phyloP scores from a whole-genome alignment of 2,797 vertebrate genomes.

The Sandelia bainsii region DNA sequence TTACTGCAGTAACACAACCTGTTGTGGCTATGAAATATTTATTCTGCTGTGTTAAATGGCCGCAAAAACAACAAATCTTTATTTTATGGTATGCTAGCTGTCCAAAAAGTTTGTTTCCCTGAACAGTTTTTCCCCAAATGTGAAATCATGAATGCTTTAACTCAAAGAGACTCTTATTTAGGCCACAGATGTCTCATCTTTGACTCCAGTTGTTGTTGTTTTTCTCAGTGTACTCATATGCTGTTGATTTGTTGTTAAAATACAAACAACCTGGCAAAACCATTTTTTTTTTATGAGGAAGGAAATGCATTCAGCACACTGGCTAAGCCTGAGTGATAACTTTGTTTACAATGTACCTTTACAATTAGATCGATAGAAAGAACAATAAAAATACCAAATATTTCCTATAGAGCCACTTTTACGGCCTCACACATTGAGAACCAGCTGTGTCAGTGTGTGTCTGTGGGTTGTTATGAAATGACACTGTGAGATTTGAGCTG shows the following conservation, averaged over 20 bases:
- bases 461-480: conserved; percentile 14
- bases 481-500: conserved; percentile 31
- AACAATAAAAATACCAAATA: not conserved
- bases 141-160: not conserved
- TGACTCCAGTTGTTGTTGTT: accelerated
- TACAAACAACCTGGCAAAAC: not conserved
- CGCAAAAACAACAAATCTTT: conserved; percentile 21
- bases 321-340: not conserved
- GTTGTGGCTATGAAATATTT: conserved; percentile 26
- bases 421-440: conserved; percentile 19
- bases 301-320: not conserved
- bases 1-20: not conserved
- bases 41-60: conserved; percentile 13
- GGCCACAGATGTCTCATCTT: too few species aligned
- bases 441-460: conserved; percentile 6
- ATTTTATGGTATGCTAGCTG: conserved; percentile 4
- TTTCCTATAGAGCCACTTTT: not conserved
- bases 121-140: not conserved
- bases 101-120: not conserved
- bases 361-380: too few species aligned
- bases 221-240: not conserved
- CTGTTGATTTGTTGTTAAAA: too few species aligned
- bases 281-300: not conserved
- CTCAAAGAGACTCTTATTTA: not conserved
- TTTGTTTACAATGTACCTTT: not conserved